A percentile compares a stretch with the other conserved stretches of the same genome.
phyloP scores from a whole-genome alignment of 2,797 vertebrate genomes.

The Gouania willdenowi region DNA sequence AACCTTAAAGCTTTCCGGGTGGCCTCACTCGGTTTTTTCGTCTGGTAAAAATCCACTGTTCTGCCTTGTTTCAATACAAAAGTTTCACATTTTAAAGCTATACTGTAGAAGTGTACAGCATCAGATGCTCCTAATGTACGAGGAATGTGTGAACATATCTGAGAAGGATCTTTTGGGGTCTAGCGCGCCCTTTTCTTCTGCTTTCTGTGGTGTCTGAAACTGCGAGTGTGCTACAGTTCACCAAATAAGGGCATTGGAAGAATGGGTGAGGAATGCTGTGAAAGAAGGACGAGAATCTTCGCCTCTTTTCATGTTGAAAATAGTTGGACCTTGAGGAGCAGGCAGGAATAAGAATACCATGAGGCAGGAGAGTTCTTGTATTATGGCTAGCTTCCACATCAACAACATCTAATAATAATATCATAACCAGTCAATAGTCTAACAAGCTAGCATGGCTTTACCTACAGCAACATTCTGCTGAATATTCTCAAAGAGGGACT shows the following conservation, averaged over 20 bases:
- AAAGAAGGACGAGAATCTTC: slow-evolving; percentile 67
- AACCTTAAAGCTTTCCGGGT: slow-evolving; percentile 24
- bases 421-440: too few species aligned
- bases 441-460: too few species aligned
- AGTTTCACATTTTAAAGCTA: too few species aligned
- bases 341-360: slow-evolving; percentile 32
- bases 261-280: slow-evolving; percentile 72
- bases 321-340: slow-evolving; percentile 43
- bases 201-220: slow-evolving; percentile 50
- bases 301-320: slow-evolving; percentile 54
- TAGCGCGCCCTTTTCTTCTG: slow-evolving; percentile 52
- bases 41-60: too few species aligned
- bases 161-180: slow-evolving; percentile 70
- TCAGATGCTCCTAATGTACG: too few species aligned
- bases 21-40: slow-evolving; percentile 17
- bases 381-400: too few species aligned
- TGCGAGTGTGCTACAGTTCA: slow-evolving; percentile 61
- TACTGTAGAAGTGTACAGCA: too few species aligned
- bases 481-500: too few species aligned
- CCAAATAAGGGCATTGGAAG: slow-evolving; percentile 81
- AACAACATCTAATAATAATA: too few species aligned
- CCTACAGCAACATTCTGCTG: too few species aligned
- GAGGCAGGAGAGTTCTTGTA: too few species aligned
- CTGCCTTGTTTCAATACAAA: too few species aligned
- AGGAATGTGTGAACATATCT: slow-evolving; percentile 76